phyloP scores from a whole-genome alignment of 2,797 vertebrate genomes.

The Danio aesculapii region DNA sequence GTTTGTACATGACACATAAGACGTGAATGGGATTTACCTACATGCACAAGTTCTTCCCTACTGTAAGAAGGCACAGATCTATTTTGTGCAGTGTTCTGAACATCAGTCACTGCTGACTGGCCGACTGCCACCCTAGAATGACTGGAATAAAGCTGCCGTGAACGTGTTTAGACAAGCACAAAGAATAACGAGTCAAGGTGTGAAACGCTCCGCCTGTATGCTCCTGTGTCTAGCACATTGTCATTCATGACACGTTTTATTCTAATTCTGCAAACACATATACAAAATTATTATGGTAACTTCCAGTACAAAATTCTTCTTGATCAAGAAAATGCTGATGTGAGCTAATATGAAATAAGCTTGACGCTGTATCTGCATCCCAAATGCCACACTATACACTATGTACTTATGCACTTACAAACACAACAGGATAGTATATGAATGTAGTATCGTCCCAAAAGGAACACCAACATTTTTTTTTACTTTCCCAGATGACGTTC shows the following conservation, averaged over 20 bases:
- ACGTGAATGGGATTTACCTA: not conserved
- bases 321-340: not conserved
- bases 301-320: not conserved
- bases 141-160: conserved; percentile 7
- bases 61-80: not conserved
- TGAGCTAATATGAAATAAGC: not conserved
- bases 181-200: conserved; percentile 41
- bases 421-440: too few relatives aligned
- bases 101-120: not conserved
- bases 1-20: conserved; percentile 8
- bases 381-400: too few relatives aligned
- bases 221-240: conserved; percentile 25
- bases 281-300: not conserved
- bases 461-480: too few relatives aligned
- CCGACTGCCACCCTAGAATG: not conserved
- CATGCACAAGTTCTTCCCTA: conserved; percentile 1
- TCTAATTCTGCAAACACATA: conserved; percentile 14
- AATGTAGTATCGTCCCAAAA: too few relatives aligned
- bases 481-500: too few relatives aligned
- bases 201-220: conserved; percentile 38
- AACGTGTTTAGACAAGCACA: conserved; percentile 43
- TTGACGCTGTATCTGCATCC: too few relatives aligned
- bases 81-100: not conserved
- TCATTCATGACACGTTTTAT: conserved; percentile 39
- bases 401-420: too few relatives aligned